Evolutionary conservation across 2,888 invertebrate genomes (phyloP).

Genomic region (Sipha maydis): DNA sequence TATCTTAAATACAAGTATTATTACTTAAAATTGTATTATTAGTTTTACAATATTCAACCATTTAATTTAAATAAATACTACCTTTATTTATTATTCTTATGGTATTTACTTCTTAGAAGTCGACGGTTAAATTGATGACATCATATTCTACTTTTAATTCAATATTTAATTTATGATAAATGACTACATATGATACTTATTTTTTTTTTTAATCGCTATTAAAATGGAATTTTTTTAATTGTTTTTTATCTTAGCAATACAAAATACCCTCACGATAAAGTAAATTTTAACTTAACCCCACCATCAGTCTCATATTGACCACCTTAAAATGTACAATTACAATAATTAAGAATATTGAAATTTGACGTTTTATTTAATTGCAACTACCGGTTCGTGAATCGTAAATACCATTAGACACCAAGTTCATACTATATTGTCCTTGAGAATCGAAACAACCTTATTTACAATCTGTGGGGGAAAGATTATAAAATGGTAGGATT

Average conservation of each 20-base stretch:
- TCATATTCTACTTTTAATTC: neutral
- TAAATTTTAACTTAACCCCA: too few species aligned
- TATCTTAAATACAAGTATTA: neutral
- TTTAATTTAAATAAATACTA: neutral
- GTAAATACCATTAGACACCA: conserved; percentile 6
- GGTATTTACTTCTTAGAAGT: neutral
- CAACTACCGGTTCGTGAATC: conserved; percentile 19
- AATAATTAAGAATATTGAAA: neutral
- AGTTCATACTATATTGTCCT: conserved; percentile 32
- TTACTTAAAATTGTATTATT: neutral
- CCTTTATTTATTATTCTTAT: neutral
- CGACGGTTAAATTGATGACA: neutral
- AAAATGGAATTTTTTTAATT: too few species aligned
- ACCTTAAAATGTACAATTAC: conserved; percentile 7
- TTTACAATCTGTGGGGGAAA: conserved; percentile 28
- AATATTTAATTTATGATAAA: neutral
- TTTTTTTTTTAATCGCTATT: neutral
- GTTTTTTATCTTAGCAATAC: too few species aligned
- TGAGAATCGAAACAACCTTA: conserved; percentile 34
- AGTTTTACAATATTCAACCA: neutral
- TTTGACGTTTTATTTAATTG: neutral
- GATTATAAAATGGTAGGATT: conserved; percentile 29
- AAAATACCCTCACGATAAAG: too few species aligned
- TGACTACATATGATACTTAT: neutral
- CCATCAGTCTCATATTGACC: too few species aligned